A percentile compares a stretch with the other conserved stretches of the same genome.
These are phyloP conservation scores for Entomobrya multifasciata DNA, from an alignment of 2,888 invertebrate species.

Conservation along the genomic window DNA sequence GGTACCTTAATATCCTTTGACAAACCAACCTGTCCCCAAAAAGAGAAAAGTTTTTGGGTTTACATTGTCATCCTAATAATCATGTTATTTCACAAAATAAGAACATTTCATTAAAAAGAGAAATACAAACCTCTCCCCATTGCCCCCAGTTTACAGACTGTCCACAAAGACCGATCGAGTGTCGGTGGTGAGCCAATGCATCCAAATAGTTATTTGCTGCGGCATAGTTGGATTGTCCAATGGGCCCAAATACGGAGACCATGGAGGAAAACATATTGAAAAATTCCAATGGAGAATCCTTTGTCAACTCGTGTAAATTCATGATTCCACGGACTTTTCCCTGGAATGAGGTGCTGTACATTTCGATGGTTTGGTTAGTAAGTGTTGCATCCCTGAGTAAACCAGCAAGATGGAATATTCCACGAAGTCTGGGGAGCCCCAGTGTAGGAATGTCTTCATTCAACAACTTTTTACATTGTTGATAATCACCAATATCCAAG, in stretches of 20 bases:
- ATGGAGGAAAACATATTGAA: slow-evolving; percentile 70
- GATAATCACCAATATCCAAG: slow-evolving; percentile 68
- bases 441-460: slow-evolving; percentile 34
- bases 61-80: too few relatives aligned
- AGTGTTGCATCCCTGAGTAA: slow-evolving; percentile 63
- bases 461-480: slow-evolving; percentile 63
- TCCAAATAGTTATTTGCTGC: slow-evolving; percentile 70
- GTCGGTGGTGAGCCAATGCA: slow-evolving; percentile 65
- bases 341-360: slow-evolving; percentile 59
- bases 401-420: slow-evolving; percentile 71
- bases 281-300: slow-evolving; percentile 54
- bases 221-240: slow-evolving; percentile 68
- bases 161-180: slow-evolving; percentile 60
- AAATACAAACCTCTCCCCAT: slow-evolving; percentile 46
- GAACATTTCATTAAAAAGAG: too few relatives aligned
- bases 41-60: too few relatives aligned
- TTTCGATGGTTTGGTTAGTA: slow-evolving; percentile 66
- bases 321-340: slow-evolving; percentile 72
- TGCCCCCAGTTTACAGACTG: slow-evolving; percentile 73
- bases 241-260: slow-evolving; percentile 65
- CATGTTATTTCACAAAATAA: too few relatives aligned
- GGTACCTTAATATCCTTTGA: slow-evolving; percentile 64
- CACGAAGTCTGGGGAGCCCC: slow-evolving; percentile 60
- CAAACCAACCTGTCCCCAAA: slow-evolving; percentile 45
- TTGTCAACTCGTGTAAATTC: slow-evolving; percentile 71